Conservation (phyloP, 2,797 vertebrate genomes). For the Anas georgica region DNA sequence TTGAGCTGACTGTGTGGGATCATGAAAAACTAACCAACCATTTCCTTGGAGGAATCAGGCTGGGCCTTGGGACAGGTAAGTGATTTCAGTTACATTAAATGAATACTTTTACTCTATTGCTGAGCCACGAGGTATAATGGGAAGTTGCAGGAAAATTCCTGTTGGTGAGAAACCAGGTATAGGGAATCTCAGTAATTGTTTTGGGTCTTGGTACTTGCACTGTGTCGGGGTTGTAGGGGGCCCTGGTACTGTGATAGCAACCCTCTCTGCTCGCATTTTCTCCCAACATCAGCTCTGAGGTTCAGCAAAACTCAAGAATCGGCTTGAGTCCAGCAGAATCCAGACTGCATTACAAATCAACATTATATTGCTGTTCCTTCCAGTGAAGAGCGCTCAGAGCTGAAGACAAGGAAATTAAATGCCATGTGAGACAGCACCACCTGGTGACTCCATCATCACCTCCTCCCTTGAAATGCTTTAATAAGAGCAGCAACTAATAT, state of each 20-base stretch:
- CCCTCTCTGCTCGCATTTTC: not conserved
- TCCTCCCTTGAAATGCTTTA: not conserved
- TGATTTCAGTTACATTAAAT: not conserved
- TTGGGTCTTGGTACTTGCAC: not conserved
- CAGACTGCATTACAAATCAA: not conserved
- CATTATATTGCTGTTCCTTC: not conserved
- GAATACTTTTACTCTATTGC: not conserved
- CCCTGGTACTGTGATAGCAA: not conserved
- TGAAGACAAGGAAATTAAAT: not conserved
- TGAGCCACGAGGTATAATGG: not conserved
- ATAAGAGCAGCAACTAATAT: not conserved
- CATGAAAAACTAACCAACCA: slow-evolving; percentile 79
- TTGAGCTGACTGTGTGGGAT: slow-evolving; percentile 78
- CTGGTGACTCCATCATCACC: slow-evolving; percentile 3
- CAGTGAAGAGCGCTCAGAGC: not conserved
- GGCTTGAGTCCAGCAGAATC: not conserved
- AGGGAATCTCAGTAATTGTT: not conserved
- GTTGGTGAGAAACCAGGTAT: not conserved
- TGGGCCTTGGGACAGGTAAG: slow-evolving; percentile 75
- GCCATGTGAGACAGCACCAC: slow-evolving; percentile 17
- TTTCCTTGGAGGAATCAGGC: slow-evolving; percentile 77
- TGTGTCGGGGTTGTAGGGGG: not conserved
- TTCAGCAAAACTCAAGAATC: not conserved
- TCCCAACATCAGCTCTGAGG: not conserved
- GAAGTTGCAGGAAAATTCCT: not conserved